phyloP scores from a whole-genome alignment of 2,113 vertebrate genomes.

The Trichechus manatus region DNA sequence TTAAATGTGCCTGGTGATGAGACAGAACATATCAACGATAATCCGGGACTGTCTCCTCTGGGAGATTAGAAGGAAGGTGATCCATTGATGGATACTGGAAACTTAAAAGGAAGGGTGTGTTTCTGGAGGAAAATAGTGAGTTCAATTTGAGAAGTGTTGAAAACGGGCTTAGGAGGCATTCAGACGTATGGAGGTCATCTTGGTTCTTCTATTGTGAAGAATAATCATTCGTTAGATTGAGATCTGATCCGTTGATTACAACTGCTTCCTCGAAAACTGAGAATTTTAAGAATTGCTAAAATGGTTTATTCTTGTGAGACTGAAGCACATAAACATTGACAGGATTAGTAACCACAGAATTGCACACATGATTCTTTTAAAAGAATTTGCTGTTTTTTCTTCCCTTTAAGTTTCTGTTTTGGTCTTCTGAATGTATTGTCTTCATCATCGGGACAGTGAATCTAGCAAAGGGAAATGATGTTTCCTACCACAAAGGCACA shows the following conservation, averaged over 20 bases:
- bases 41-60: not conserved
- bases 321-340: not conserved
- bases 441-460: rapidly evolving
- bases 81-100: not conserved
- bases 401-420: not conserved
- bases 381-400: not conserved
- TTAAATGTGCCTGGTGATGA: not conserved
- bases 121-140: not conserved
- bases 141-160: conserved; percentile 21
- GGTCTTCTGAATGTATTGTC: not conserved
- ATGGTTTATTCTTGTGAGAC: not conserved
- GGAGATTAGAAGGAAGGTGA: not conserved
- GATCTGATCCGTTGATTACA: not conserved
- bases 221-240: not conserved
- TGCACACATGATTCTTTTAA: not conserved
- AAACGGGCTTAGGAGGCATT: conserved; percentile 23
- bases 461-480: not conserved
- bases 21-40: not conserved
- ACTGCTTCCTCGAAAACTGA: not conserved
- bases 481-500: not conserved
- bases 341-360: not conserved
- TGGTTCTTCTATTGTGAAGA: not conserved
- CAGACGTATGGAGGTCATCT: not conserved
- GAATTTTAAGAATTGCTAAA: conserved; percentile 18
- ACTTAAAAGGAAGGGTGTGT: not conserved